Evolutionary conservation across 1,140 invertebrate species (phyloP), one percentile per base, ranked within the genome.

Genomic region (Bombus terrestris): DNA sequence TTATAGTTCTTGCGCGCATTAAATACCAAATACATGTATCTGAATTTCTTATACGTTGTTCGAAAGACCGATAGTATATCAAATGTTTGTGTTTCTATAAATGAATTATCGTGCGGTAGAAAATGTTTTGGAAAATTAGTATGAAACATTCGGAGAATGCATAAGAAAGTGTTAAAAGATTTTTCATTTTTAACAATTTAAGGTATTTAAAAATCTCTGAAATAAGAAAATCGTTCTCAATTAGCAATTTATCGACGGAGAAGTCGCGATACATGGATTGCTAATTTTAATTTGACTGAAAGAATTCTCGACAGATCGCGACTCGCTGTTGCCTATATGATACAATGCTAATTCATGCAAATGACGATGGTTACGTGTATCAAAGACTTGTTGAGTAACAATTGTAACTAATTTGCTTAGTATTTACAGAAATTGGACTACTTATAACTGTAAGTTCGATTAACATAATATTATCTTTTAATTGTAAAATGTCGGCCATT

Each of bases 261-360:
- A 75, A 59, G 41, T 0, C 8, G n/a, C 25, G 25, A 39, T 47
- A 43, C 8, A 53, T 18, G 3, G 12, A 28, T 28, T 32, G 64
- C 79, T 80, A 76, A 86, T 83, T 80, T 77, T 80, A 64, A 72
- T 83, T 57, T 62, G 43, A 68, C 85, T 89, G 72, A 66, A 83
- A 89, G 57, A 15, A 39, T 41, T 80, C 80, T 86, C 89, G 80
- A 78, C 71, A 89, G 88, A 88, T 89, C 28, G 88, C 88, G 88
- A 80, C 88, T 81, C 79, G 10, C 57, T 73, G 41, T 68, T 68
- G 62, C 25, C 18, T 71, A 64, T 8, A 8, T n/a, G 32, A 39
- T 25, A 13, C 53, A 32, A 41, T 57, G 43, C 4, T 57, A 80
- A 80, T 80, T 3, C 15, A 69, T n/a, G 28, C 32, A 15, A 64